Evolutionary conservation across 2,113 vertebrate genomes (phyloP).

Genomic region (Phalacrocorax brasilianus): DNA sequence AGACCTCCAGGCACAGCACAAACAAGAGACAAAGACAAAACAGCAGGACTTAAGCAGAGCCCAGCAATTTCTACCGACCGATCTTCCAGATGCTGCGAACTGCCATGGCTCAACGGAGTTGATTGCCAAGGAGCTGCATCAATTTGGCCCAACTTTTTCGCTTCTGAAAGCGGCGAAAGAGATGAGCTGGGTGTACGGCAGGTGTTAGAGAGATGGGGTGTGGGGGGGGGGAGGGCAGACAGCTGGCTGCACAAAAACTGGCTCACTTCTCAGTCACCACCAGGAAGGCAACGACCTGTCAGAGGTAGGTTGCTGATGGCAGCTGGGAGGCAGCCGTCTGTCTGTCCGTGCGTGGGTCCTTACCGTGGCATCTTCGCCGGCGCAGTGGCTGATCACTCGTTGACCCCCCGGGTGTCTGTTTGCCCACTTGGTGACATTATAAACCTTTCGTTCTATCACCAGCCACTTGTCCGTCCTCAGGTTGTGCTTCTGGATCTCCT

Average conservation of each 20-base stretch:
- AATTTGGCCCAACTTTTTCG: accelerated
- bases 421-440: slow-evolving; percentile 88
- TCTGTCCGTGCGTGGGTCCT: neutral
- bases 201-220: neutral
- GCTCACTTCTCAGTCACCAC: neutral
- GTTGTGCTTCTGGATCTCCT: slow-evolving; percentile 89
- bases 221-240: neutral
- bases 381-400: slow-evolving; percentile 85
- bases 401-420: slow-evolving; percentile 87
- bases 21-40: neutral
- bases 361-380: slow-evolving; percentile 94
- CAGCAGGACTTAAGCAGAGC: neutral
- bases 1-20: neutral
- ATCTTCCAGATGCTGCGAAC: neutral
- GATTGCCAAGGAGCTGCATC: neutral
- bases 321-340: neutral
- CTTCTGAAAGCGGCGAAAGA: neutral
- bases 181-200: neutral
- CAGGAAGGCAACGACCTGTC: neutral
- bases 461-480: slow-evolving; percentile 87
- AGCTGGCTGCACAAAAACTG: neutral
- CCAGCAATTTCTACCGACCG: neutral
- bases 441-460: slow-evolving; percentile 92
- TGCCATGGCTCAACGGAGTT: accelerated
- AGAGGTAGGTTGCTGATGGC: neutral